Evolutionary conservation across 2,888 invertebrate species (phyloP).

Genomic region (Caenorhabditis panamensis): DNA sequence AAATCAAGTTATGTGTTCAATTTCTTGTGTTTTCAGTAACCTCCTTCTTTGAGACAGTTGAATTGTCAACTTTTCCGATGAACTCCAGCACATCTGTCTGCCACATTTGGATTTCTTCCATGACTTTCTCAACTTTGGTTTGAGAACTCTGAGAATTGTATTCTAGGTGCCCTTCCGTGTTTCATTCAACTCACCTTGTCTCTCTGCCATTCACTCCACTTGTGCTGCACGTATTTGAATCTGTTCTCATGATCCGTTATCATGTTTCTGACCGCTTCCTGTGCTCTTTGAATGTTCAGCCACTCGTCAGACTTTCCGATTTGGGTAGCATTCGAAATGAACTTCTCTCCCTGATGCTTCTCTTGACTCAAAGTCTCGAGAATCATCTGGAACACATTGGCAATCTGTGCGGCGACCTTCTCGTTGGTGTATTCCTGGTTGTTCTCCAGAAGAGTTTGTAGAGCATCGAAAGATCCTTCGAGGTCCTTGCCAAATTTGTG

Average conservation of each 20-base stretch:
- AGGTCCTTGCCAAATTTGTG: constrained; percentile 77
- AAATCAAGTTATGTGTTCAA: neutral
- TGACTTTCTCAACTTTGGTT: constrained; percentile 52
- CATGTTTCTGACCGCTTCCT: constrained; percentile 70
- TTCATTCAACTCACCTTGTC: constrained; percentile 48
- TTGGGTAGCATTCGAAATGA: constrained; percentile 69
- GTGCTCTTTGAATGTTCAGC: constrained; percentile 67
- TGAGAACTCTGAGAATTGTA: constrained; percentile 32
- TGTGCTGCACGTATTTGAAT: constrained; percentile 71
- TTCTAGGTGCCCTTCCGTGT: too few species aligned
- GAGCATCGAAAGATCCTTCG: constrained; percentile 75
- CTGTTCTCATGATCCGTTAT: constrained; percentile 73
- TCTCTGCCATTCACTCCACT: constrained; percentile 76
- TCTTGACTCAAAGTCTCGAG: constrained; percentile 77
- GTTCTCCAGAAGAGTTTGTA: constrained; percentile 71
- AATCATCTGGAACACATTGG: constrained; percentile 78
- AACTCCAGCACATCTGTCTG: constrained; percentile 72
- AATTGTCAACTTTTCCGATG: constrained; percentile 54
- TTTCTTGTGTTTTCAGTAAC: neutral
- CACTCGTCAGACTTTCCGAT: constrained; percentile 63
- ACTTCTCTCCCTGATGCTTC: constrained; percentile 77
- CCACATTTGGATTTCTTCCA: constrained; percentile 77
- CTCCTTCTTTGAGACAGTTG: constrained; percentile 40
- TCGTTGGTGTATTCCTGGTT: constrained; percentile 74
- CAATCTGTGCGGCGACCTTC: constrained; percentile 74